A percentile compares a stretch with the other conserved stretches of the same genome.
These are phyloP conservation scores for Acanthosepion esculentum DNA, from an alignment of 2,888 invertebrate genomes.

Conservation along the genomic window DNA sequence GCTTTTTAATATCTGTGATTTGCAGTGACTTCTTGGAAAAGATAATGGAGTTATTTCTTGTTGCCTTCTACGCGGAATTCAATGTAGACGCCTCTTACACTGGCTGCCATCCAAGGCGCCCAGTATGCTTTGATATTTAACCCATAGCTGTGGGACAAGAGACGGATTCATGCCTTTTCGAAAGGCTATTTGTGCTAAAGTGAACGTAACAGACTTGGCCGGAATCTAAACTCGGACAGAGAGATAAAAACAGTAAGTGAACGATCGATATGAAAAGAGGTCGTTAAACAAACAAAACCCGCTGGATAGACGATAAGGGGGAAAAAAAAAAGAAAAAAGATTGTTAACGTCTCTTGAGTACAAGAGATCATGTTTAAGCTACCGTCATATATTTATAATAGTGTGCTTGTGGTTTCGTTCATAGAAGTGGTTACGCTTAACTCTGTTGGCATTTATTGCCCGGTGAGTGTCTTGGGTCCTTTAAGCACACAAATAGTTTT, in stretches of 20 bases:
- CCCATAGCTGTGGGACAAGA: too few species aligned
- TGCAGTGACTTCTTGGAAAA: too few species aligned
- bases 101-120: too few species aligned
- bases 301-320: not conserved
- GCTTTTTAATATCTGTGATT: too few species aligned
- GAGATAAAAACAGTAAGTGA: not conserved
- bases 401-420: not conserved
- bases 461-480: not conserved
- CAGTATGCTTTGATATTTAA: too few species aligned
- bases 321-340: not conserved
- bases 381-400: not conserved
- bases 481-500: not conserved
- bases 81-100: too few species aligned
- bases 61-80: too few species aligned
- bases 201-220: too few species aligned
- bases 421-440: constrained; percentile 4
- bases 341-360: too few species aligned
- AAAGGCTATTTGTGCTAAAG: too few species aligned
- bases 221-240: not conserved
- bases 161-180: too few species aligned
- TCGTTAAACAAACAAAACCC: not conserved
- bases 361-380: not conserved
- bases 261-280: constrained; percentile 20
- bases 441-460: constrained; percentile 16
- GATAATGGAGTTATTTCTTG: too few species aligned